Percentiles rank a stretch among this genome's conserved stretches.
Evolutionary conservation across 2,797 vertebrate genomes (phyloP).

Genomic region (Leucoraja ocellata): DNA sequence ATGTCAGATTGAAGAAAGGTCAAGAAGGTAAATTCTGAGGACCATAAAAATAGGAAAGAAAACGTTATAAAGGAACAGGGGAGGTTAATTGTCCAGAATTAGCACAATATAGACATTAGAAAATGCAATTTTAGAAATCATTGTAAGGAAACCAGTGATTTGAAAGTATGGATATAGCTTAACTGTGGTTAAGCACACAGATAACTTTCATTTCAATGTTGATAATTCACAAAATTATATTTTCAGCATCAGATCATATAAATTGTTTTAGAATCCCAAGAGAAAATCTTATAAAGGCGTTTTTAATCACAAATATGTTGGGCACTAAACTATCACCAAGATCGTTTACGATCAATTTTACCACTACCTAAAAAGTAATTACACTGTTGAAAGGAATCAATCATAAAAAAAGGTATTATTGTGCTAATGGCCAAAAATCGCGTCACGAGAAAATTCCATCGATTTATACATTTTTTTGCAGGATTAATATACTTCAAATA

Average conservation of each 20-base stretch:
- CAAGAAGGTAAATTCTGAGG: no score
- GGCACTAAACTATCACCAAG: not conserved
- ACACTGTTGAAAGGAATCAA: not conserved
- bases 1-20: no score
- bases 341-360: not conserved
- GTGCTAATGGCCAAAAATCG: no score
- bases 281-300: not conserved
- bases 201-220: not conserved
- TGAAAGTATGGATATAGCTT: no score
- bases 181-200: no score
- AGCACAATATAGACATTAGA: no score
- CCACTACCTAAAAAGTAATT: not conserved
- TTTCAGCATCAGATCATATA: not conserved
- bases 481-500: not conserved
- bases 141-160: no score
- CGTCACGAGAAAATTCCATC: no score
- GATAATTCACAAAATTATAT: not conserved
- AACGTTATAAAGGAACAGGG: no score
- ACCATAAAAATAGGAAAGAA: no score
- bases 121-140: no score
- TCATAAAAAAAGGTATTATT: not conserved
- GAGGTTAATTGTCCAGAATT: no score
- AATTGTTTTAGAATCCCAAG: not conserved
- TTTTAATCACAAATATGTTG: not conserved
- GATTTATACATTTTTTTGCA: not conserved